Percentiles rank a stretch among this genome's conserved stretches.
Evolutionary conservation across 2,113 vertebrate species (phyloP).

Genomic region (Atlantisia rogersi): DNA sequence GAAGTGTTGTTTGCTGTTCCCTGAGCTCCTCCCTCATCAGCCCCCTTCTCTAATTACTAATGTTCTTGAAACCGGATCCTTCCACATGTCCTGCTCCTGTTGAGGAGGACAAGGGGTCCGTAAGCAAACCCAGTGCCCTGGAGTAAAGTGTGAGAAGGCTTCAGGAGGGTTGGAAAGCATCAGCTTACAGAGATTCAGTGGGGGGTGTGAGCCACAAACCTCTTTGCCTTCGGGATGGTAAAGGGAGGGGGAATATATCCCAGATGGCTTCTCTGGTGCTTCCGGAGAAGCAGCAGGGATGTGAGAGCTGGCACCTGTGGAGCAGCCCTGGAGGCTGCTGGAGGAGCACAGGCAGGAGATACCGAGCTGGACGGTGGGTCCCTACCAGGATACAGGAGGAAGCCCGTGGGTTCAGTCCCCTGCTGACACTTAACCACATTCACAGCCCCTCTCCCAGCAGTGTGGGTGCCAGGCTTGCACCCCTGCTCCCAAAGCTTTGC

Average conservation of each 20-base stretch:
- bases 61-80: conserved; percentile 56
- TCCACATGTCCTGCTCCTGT: neutral
- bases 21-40: neutral
- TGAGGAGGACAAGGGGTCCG: neutral
- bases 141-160: neutral
- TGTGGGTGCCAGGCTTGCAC: neutral
- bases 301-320: neutral
- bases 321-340: neutral
- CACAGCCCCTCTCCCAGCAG: neutral
- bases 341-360: neutral
- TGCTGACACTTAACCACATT: neutral
- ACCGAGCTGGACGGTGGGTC: neutral
- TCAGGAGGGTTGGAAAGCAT: neutral
- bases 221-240: neutral
- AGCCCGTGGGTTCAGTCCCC: rapidly evolving
- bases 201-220: neutral
- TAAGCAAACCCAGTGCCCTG: neutral
- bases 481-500: neutral
- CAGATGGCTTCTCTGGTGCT: neutral
- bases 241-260: neutral
- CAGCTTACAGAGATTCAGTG: neutral
- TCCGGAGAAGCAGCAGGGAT: neutral
- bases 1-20: neutral
- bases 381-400: neutral
- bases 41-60: conserved; percentile 61